Evolutionary conservation across 2,888 invertebrate genomes (phyloP), one percentile per base, ranked within the genome.

Genomic region (Cheilosia variabilis): DNA sequence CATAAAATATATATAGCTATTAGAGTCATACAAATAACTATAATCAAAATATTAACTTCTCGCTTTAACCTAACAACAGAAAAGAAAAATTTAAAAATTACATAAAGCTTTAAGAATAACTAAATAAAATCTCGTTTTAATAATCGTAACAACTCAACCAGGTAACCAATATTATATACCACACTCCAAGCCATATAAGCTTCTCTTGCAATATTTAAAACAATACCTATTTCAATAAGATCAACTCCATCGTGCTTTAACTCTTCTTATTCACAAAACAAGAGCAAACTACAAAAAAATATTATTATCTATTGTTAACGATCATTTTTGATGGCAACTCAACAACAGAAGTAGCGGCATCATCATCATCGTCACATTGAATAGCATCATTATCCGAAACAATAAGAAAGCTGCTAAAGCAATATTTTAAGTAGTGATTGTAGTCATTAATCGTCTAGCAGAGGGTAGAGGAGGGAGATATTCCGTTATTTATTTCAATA

Each of bases 361-460:
- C 19, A 37, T 57, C 19, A 37, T 57, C 31, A 19, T 17, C 47
- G 0, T 6, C n/a, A 47, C 17, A 7, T 15, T 17, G 17, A 55
- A 6, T 17, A 27, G 13, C 22, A 13, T 15, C 37, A 41, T 45
- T 41, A 24, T 62, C 45, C 37, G 43, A 17, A 58, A 71, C 31
- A 63, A 68, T 34, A 69, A 41, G 13, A 58, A 63, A 31, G 52
- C 57, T 43, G 50, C 81, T 55, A 34, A 63, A 76, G 76, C 69
- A 76, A 81, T 81, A 76, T 81, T 76, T 81, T 81, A 65, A 45
- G 69, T 81, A 81, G 81, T 68, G 24, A 60, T 24, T 37, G 10
- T 75, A 75, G 62, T 27, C 19, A 37, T 37, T 27, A 43, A 19
- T 27, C 17, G 17, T 50, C 17, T 19, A 31, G 43, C 31, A 37